Evolutionary conservation across 2,888 invertebrate species (phyloP).

Genomic region (Pyrocoelia pectoralis): DNA sequence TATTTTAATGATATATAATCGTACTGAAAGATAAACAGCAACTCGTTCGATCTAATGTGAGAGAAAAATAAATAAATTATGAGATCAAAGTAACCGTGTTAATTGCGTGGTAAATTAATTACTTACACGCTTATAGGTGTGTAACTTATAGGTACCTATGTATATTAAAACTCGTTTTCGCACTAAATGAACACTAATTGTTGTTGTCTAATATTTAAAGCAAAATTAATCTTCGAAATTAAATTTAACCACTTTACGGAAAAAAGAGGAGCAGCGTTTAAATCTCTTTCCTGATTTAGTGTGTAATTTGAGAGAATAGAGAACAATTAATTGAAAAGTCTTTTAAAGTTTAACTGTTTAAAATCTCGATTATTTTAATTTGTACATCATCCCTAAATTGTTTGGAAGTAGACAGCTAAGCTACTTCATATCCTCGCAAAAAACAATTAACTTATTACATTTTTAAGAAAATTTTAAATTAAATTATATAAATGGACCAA

Average conservation of each 20-base stretch:
- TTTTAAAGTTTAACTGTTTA: background rate
- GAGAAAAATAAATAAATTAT: too few relatives aligned
- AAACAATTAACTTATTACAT: background rate
- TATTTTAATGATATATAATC: too few relatives aligned
- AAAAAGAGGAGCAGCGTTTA: background rate
- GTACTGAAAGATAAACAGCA: too few relatives aligned
- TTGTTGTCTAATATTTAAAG: background rate
- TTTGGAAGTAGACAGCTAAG: background rate
- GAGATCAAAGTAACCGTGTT: too few relatives aligned
- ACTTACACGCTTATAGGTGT: too few relatives aligned
- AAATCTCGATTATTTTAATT: background rate
- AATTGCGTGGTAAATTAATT: too few relatives aligned
- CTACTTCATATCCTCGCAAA: background rate
- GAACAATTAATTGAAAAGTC: slow-evolving; percentile 5
- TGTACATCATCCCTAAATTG: background rate
- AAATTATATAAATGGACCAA: background rate
- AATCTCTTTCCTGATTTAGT: background rate
- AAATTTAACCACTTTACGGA: background rate
- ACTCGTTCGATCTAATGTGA: too few relatives aligned
- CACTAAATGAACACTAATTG: background rate
- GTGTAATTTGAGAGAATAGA: background rate
- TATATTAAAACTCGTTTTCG: background rate
- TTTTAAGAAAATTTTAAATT: background rate
- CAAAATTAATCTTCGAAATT: background rate
- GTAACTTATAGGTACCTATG: too few relatives aligned